Conservation (phyloP, 2,113 vertebrate species). For the Antechinus stuartii region DNA sequence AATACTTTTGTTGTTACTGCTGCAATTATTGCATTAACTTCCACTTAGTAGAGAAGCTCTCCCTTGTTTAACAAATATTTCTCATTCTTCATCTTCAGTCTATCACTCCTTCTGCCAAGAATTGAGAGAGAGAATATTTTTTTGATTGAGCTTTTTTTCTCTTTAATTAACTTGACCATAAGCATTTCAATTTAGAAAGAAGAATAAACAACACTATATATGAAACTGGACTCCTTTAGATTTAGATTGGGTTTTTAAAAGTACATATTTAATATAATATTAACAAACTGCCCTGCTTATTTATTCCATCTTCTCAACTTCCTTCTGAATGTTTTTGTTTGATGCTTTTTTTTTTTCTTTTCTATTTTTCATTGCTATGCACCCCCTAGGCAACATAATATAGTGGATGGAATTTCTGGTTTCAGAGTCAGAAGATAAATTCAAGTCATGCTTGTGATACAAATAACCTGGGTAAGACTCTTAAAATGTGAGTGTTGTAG, state of each 20-base stretch:
- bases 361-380: background rate
- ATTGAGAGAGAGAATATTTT: background rate
- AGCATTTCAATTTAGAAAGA: background rate
- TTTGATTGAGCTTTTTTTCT: background rate
- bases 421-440: background rate
- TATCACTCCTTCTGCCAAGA: background rate
- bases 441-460: background rate
- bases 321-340: background rate
- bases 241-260: background rate
- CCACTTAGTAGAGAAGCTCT: background rate
- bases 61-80: background rate
- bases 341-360: background rate
- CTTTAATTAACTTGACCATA: background rate
- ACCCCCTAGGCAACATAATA: background rate
- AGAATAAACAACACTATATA: background rate
- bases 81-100: background rate
- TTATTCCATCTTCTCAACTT: background rate
- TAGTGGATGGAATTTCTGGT: background rate
- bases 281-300: background rate
- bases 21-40: background rate
- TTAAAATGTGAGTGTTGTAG: background rate
- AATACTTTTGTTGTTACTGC: background rate
- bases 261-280: background rate
- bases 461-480: background rate
- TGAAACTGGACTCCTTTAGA: background rate